These are phyloP conservation scores for Eurytoma californica DNA, from an alignment of 2,888 invertebrate species.

Conservation along the genomic window DNA sequence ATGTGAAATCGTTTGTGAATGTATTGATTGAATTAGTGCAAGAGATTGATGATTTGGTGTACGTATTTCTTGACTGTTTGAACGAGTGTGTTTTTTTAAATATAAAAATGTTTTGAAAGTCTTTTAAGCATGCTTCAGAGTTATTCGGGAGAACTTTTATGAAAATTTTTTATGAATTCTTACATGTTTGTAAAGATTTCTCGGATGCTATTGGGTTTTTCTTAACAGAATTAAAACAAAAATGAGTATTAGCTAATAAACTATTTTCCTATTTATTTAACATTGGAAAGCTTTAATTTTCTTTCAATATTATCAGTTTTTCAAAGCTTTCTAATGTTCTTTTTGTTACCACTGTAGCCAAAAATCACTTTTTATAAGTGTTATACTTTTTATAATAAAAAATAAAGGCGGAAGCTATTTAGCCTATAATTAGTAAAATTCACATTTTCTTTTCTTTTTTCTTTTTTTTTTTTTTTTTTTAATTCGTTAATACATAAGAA, in stretches of 20 bases:
- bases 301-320: conserved; percentile 27
- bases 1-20: conserved; percentile 52
- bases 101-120: conserved; percentile 45
- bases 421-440: conserved; percentile 23
- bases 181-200: conserved; percentile 39
- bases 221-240: conserved; percentile 15
- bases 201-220: conserved; percentile 24
- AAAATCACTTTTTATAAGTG: conserved; percentile 51
- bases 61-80: conserved; percentile 50
- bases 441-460: neutral
- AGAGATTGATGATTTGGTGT: conserved; percentile 49
- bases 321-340: conserved; percentile 42
- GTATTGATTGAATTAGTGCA: conserved; percentile 47
- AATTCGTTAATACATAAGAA: conserved; percentile 40
- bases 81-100: conserved; percentile 50
- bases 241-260: conserved; percentile 49
- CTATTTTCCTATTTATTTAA: conserved; percentile 49
- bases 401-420: conserved; percentile 26
- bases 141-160: conserved; percentile 42
- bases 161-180: conserved; percentile 26
- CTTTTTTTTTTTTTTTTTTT: conserved; percentile 15
- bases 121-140: conserved; percentile 51
- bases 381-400: conserved; percentile 53
- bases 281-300: conserved; percentile 33
- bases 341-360: conserved; percentile 55